Conservation (phyloP, 64 coral and sea anemone genomes). For the Pocillopora damicornis region DNA sequence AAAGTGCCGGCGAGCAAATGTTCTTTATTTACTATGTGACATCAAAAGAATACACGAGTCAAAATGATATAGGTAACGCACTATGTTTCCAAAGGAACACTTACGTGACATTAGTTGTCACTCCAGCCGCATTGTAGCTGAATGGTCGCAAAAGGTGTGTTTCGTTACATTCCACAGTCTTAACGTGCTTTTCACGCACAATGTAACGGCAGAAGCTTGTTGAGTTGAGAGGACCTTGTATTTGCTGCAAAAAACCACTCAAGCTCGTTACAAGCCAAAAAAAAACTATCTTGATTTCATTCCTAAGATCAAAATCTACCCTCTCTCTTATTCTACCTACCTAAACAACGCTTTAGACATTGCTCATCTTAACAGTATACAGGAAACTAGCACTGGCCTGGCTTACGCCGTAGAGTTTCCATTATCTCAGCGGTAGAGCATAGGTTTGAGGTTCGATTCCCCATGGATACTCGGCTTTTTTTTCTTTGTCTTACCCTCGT, state of each 20-base stretch:
- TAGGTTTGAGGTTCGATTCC: too few species aligned
- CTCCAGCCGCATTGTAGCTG: constrained; percentile 27
- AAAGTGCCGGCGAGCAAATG: too few species aligned
- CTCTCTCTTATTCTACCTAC: too few species aligned
- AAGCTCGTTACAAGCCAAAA: neutral
- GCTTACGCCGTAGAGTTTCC: too few species aligned
- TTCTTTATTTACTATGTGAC: too few species aligned
- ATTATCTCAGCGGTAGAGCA: too few species aligned
- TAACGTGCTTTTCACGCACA: constrained; percentile 6
- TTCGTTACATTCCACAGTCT: constrained; percentile 50
- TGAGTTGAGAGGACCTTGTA: constrained; percentile 26
- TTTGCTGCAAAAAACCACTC: neutral
- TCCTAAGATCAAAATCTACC: too few species aligned
- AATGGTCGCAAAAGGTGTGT: constrained; percentile 49
- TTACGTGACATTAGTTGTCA: constrained; percentile 48
- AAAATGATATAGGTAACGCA: neutral
- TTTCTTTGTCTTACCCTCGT: too few species aligned
- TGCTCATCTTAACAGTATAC: too few species aligned
- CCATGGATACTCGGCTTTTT: too few species aligned
- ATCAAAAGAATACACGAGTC: neutral
- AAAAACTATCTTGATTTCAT: neutral
- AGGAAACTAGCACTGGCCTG: too few species aligned
- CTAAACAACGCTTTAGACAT: too few species aligned
- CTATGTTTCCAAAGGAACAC: neutral
- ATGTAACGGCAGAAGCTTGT: constrained; percentile 41